Percentiles rank a stretch among this genome's conserved stretches.
Evolutionary conservation across 2,797 vertebrate genomes (phyloP).

Genomic region (Alca torda): DNA sequence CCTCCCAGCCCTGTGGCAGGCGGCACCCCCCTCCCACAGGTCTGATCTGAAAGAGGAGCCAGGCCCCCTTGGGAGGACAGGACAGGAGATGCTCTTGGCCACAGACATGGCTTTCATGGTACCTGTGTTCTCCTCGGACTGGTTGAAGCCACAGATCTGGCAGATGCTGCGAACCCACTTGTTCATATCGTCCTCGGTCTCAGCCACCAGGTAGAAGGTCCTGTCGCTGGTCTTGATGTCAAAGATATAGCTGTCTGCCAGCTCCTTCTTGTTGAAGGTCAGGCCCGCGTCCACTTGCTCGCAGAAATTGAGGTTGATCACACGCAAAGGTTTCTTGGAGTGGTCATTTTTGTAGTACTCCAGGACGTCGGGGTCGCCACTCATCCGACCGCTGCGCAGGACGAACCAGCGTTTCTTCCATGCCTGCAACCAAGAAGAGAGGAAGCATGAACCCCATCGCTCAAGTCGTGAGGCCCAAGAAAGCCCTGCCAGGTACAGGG

Average conservation of each 20-base stretch:
- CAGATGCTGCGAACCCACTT: slow-evolving; percentile 99
- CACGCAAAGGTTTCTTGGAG: slow-evolving; percentile 93
- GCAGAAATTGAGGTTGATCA: slow-evolving; percentile 96
- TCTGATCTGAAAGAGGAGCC: neutral
- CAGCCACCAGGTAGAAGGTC: slow-evolving; percentile 97
- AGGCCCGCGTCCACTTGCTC: slow-evolving; percentile 96
- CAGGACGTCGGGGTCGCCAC: slow-evolving; percentile 93
- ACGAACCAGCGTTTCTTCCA: slow-evolving; percentile 99
- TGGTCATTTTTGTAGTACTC: slow-evolving; percentile 99
- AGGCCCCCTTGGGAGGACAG: rapidly evolving
- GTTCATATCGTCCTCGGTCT: slow-evolving; percentile 98
- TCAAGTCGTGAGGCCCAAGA: rapidly evolving
- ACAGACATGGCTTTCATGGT: neutral
- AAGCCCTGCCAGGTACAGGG: neutral
- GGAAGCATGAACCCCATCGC: neutral
- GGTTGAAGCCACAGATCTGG: slow-evolving; percentile 98
- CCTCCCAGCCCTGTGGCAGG: neutral
- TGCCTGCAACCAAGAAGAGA: slow-evolving; percentile 78
- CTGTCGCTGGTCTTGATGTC: slow-evolving; percentile 98
- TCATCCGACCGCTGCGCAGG: slow-evolving; percentile 96
- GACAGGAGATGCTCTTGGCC: neutral
- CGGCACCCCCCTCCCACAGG: neutral
- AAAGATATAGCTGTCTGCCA: slow-evolving; percentile 97
- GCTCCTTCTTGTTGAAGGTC: slow-evolving; percentile 98
- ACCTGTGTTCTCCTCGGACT: slow-evolving; percentile 93